Percentiles rank a stretch among this genome's conserved stretches.
These are phyloP conservation scores for Falco concolor DNA, from an alignment of 2,797 vertebrate species.

Conservation along the genomic window DNA sequence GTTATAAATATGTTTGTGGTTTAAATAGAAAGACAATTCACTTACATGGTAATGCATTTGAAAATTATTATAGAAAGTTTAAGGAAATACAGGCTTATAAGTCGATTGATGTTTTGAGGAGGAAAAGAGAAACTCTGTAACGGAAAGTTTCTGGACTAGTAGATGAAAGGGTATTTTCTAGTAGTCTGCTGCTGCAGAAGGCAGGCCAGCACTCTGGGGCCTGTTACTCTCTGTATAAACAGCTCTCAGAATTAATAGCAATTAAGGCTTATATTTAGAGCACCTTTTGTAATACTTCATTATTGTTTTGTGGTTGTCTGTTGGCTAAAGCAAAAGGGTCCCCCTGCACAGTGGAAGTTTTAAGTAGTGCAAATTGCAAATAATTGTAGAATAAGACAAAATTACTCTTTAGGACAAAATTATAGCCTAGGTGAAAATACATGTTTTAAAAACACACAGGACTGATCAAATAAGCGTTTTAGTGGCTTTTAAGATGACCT, in stretches of 20 bases:
- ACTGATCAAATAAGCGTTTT: neutral
- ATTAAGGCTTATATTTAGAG: neutral
- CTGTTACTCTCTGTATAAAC: neutral
- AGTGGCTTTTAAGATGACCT: neutral
- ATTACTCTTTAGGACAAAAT: slow-evolving; percentile 31
- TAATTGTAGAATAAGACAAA: neutral
- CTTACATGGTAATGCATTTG: neutral
- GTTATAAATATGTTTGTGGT: neutral
- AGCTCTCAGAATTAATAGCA: neutral
- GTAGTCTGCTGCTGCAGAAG: neutral
- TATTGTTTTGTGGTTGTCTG: slow-evolving; percentile 1
- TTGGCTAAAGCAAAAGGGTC: neutral
- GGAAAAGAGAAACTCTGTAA: neutral
- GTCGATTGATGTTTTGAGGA: neutral
- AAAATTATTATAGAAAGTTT: neutral
- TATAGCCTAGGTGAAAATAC: neutral
- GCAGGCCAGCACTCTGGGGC: neutral
- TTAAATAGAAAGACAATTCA: neutral
- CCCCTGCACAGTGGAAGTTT: neutral
- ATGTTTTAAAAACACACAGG: neutral
- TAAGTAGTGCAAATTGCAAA: slow-evolving; percentile 13
- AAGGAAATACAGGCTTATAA: neutral
- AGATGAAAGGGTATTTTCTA: neutral
- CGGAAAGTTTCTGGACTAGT: neutral
- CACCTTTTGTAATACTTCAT: neutral